phyloP scores from a whole-genome alignment of 2,888 invertebrate species.

The Cryptocephalus moraei region DNA sequence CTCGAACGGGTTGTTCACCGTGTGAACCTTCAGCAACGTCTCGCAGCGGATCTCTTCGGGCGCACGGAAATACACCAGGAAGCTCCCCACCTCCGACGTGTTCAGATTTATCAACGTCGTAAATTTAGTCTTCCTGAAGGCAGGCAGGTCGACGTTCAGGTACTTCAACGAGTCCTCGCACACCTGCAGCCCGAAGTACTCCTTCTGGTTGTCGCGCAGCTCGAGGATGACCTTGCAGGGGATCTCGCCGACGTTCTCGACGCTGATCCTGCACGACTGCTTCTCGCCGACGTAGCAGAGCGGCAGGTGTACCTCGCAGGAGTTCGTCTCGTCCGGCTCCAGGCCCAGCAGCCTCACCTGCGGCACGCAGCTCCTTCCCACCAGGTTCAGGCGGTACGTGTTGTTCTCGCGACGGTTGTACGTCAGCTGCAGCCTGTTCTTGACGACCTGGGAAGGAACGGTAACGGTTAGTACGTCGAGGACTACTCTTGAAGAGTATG shows the following conservation, averaged over 20 bases:
- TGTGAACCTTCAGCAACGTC: constrained; percentile 35
- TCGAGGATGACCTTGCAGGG: background rate
- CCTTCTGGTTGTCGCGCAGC: background rate
- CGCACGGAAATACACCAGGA: constrained; percentile 32
- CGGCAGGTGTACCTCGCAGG: background rate
- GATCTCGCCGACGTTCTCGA: background rate
- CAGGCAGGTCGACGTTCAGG: background rate
- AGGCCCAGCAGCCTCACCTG: background rate
- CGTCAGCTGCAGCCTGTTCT: no score
- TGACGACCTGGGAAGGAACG: no score
- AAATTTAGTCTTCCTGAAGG: constrained; percentile 3
- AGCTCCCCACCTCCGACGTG: constrained; percentile 22
- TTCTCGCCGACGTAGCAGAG: background rate
- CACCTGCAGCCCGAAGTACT: background rate
- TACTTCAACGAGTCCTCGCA: background rate
- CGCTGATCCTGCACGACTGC: background rate
- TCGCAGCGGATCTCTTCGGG: constrained; percentile 19
- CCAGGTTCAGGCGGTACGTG: background rate
- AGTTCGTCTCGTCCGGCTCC: background rate
- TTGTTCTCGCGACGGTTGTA: background rate
- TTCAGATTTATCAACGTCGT: constrained; percentile 22
- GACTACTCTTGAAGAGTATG: no score
- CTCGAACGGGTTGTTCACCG: constrained; percentile 48
- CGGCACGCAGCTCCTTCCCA: background rate
- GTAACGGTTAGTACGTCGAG: no score